These are phyloP conservation scores for Sarcophaga caerulescens DNA, from an alignment of 2,888 invertebrate genomes.

Conservation along the genomic window DNA sequence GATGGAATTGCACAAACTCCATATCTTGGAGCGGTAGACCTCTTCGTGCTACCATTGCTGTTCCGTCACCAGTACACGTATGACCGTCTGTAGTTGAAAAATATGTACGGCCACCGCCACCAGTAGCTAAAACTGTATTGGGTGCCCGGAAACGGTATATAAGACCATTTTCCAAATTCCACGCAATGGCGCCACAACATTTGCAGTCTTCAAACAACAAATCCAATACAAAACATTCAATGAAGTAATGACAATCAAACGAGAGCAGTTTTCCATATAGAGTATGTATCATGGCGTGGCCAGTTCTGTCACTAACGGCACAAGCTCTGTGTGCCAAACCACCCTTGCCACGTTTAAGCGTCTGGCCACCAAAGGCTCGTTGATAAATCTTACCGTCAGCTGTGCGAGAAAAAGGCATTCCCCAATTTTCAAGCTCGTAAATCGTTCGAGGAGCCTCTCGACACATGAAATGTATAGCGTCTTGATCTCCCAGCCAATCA, in stretches of 20 bases:
- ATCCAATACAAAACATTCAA: slow-evolving; percentile 98
- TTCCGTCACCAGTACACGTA: slow-evolving; percentile 98
- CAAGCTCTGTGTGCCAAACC: slow-evolving; percentile 97
- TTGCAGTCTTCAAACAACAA: slow-evolving; percentile 96
- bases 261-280: slow-evolving; percentile 97
- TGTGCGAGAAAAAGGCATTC: slow-evolving; percentile 98
- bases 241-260: slow-evolving; percentile 97
- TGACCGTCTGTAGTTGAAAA: slow-evolving; percentile 99
- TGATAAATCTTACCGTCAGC: slow-evolving; percentile 98
- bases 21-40: slow-evolving; percentile 96
- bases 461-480: slow-evolving; percentile 99
- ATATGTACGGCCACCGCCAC: slow-evolving; percentile 94
- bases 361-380: slow-evolving; percentile 98
- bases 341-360: slow-evolving; percentile 96
- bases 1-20: slow-evolving; percentile 99
- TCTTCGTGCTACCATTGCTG: slow-evolving; percentile 96
- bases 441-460: slow-evolving; percentile 92
- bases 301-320: slow-evolving; percentile 98
- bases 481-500: slow-evolving; percentile 98
- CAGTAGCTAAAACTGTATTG: slow-evolving; percentile 89
- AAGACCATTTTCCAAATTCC: slow-evolving; percentile 96
- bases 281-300: slow-evolving; percentile 98
- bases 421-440: slow-evolving; percentile 93
- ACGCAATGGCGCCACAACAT: slow-evolving; percentile 95
- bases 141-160: slow-evolving; percentile 89